Conservation (phyloP, 1,140 invertebrate genomes). For the Drosophila murphyi region DNA sequence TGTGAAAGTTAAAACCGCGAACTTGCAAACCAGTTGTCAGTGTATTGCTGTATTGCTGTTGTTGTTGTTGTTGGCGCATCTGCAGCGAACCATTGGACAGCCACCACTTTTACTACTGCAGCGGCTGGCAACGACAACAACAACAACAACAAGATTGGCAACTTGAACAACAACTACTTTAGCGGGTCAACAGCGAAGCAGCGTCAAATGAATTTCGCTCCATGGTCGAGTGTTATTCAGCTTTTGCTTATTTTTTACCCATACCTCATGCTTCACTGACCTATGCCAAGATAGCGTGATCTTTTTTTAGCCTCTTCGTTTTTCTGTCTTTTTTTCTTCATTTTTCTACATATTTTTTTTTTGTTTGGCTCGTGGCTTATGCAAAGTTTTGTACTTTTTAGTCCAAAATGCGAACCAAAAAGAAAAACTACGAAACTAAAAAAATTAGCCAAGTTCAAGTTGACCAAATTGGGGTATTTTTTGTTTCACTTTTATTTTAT, state of each 20-base stretch:
- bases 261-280: conserved; percentile 71
- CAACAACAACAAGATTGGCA: neutral
- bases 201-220: conserved; percentile 25
- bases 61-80: conserved; percentile 48
- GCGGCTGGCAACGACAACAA: conserved; percentile 19
- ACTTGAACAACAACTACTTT: conserved; percentile 16
- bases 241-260: conserved; percentile 13
- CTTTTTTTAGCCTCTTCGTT: neutral
- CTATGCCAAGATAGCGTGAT: conserved; percentile 60
- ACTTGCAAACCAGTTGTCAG: conserved; percentile 58
- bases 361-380: conserved; percentile 31
- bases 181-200: conserved; percentile 34
- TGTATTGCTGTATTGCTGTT: conserved; percentile 27
- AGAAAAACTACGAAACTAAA: neutral
- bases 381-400: conserved; percentile 66
- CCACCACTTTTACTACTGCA: conserved; percentile 71
- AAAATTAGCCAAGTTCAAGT: conserved; percentile 58
- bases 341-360: neutral
- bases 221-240: conserved; percentile 20
- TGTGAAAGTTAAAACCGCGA: conserved; percentile 76
- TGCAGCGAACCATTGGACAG: conserved; percentile 42
- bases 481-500: conserved; percentile 44
- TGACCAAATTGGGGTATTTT: conserved; percentile 42
- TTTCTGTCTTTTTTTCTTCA: neutral
- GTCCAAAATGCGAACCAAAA: conserved; percentile 27